These are phyloP conservation scores for Dynastes hyllus DNA, from an alignment of 2,888 invertebrate genomes.

Conservation along the genomic window DNA sequence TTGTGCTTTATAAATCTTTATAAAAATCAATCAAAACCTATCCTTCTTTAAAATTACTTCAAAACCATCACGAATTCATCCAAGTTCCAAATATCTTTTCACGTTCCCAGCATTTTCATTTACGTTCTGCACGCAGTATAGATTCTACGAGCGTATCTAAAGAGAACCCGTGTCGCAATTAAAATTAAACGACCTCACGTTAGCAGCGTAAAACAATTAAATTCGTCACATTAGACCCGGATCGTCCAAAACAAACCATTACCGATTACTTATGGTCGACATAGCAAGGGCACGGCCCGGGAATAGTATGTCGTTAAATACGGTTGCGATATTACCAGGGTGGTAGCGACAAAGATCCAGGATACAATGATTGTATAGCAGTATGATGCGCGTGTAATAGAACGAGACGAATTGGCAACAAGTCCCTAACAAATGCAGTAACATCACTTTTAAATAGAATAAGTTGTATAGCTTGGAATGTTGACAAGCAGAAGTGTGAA, in stretches of 20 bases:
- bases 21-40: no score
- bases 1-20: no score
- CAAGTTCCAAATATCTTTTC: no score
- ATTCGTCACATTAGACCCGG: slow-evolving; percentile 49
- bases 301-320: slow-evolving; percentile 9
- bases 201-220: slow-evolving; percentile 48
- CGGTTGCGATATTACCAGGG: background rate
- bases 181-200: slow-evolving; percentile 34
- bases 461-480: no score
- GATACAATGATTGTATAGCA: background rate
- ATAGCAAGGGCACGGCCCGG: slow-evolving; percentile 40
- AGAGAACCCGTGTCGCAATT: slow-evolving; percentile 29
- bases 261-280: slow-evolving; percentile 62
- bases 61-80: no score
- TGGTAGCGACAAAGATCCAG: background rate
- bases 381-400: slow-evolving; percentile 7
- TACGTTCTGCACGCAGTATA: background rate
- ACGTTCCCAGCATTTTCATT: background rate
- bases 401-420: slow-evolving; percentile 18
- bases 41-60: no score
- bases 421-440: background rate
- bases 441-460: no score
- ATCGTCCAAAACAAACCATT: slow-evolving; percentile 61
- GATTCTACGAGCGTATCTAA: slow-evolving; percentile 16
- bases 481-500: no score